Conservation (phyloP, 2,888 invertebrate species). For the Lamproptera curius region DNA sequence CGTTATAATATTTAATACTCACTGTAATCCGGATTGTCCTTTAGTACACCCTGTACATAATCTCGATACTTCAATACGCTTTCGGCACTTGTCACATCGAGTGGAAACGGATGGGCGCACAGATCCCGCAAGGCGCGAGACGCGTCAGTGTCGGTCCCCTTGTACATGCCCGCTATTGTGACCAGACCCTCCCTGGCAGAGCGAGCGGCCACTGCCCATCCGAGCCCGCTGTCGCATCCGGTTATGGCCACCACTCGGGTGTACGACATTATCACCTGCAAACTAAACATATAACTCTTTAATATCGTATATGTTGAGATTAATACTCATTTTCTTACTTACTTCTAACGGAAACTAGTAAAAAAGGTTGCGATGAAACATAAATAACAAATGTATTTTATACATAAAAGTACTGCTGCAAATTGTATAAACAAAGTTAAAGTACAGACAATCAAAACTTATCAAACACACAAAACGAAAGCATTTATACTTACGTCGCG, state of each 20-base stretch:
- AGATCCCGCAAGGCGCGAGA: conserved; percentile 67
- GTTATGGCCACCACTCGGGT: conserved; percentile 82
- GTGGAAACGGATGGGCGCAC: conserved; percentile 66
- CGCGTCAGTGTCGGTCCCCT: conserved; percentile 69
- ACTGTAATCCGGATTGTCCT: conserved; percentile 72
- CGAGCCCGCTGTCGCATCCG: conserved; percentile 92
- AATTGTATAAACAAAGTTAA: no score
- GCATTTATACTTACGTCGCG: no score
- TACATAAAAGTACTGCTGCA: no score
- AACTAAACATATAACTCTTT: conserved; percentile 7
- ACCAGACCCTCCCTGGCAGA: conserved; percentile 80
- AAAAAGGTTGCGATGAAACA: no score
- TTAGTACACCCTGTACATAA: conserved; percentile 62
- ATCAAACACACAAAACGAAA: no score
- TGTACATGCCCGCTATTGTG: conserved; percentile 84
- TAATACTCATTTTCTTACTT: no score
- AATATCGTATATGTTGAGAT: background rate
- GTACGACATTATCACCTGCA: conserved; percentile 37
- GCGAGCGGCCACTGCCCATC: conserved; percentile 83
- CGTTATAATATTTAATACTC: no score
- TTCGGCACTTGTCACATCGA: conserved; percentile 82
- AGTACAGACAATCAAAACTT: no score
- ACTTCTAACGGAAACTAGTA: no score
- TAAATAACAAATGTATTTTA: no score
- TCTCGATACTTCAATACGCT: conserved; percentile 75